Evolutionary conservation across 2,888 invertebrate genomes (phyloP), one percentile per base, ranked within the genome.

Genomic region (Noctua pronuba): DNA sequence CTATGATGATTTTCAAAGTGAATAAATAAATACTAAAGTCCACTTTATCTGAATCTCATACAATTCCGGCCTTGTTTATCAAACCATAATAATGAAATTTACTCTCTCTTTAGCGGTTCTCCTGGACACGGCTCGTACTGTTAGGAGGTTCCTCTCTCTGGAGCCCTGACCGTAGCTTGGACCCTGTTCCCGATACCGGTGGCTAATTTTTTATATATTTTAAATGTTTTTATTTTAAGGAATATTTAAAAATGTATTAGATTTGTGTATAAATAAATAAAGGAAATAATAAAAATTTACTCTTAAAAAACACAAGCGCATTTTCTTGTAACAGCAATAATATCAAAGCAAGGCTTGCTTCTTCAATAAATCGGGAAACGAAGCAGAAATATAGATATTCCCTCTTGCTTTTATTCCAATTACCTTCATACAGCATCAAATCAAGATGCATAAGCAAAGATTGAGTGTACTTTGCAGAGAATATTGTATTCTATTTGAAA

Each of bases 401-500:
- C 7, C 10, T 24, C 55, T 68, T 28, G 38, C 13, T 65, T 83
- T 21, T 68, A 49, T 77, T 58, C 21, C n/a, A 69, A 49, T 44
- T 24, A 44, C 28, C 58, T 77, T 55, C n/a, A 24, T 28, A 4
- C 8, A 38, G 24, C 11, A 65, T 44, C 31, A 69, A 69, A 64
- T 83, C 3, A n/a, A 65, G 49, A 77, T 69, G 35, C 64, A 77
- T 41, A 68, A 60, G 78, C 55, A 65, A 28, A 49, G n/a, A 58
- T 65, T 18, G 41, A 44, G 41, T 16, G 3, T 38, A 8, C 52
- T 68, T 35, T 77, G 28, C 16, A 28, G 16, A 52, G 44, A 69
- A 83, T 77, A 58, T 69, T 1, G 13, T 31, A 69, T 60, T 76
- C 24, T 64, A 28, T 82, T 81, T 64, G 21, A 21, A 79, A 16